Base-by-base conservation (phyloP, 1,140 invertebrate genomes). In the Aphis craccivora region DNA sequence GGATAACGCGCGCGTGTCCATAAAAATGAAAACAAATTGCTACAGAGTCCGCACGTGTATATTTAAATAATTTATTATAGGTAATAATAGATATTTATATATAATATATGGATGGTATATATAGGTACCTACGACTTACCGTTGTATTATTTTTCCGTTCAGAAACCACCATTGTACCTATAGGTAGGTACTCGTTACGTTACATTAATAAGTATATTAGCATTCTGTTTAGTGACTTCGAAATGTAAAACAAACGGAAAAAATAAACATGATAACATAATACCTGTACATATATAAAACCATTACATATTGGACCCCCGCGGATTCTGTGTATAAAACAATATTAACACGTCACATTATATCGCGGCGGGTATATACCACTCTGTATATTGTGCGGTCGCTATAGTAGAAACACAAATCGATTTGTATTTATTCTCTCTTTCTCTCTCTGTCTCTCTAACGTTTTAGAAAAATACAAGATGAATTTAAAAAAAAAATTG, bases 11-110 rank as follows among this genome's bases (percentile, higher is more conserved):
- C 40, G 30, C 40, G 55, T n/a, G 35, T 37, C 76, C 81, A 93
- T 93, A 93, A 93, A 93, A 93, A 93, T 40, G 81, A 35, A 83
- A 93, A 93, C 91, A 40, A 93, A 93, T 93, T 93, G 48, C 91
- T n/a, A 2, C 14, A 35, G 40, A 25, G 55, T 67, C 40, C 40
- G 7, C 25, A 20, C 43, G 43, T 40, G 40, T 30, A n/a, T 30
- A 9, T 67, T 43, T 1, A 60, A 43, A 67, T 90, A 67, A 55
- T 90, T 22, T 48, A 30, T 67, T 67, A 30, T 14, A 11, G 60
- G 60, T n/a, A 67, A 67, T 67, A 67, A 30, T 67, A 67, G 30
- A 11, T 5, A n/a, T 67, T 11, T 67, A 67, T 18, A 14, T 67
- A 60, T 30, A 60, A 45, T 9, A 67, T 1, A 14, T n/a, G 14